Conservation (phyloP, 1,140 invertebrate species). For the Macrocentrus cingulum region DNA sequence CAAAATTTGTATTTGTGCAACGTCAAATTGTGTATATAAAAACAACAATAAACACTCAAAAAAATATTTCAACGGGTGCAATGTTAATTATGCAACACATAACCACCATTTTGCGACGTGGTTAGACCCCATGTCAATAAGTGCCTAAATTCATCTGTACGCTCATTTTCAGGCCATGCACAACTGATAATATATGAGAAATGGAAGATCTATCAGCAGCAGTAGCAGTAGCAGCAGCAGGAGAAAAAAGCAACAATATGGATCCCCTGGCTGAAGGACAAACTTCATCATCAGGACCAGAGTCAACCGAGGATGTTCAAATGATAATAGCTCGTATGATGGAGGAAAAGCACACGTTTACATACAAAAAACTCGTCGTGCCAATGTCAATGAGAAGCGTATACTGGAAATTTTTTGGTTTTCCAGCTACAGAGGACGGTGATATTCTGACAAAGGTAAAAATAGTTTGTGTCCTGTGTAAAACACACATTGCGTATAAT, state of each 20-base stretch:
- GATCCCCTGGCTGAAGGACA: too few relatives aligned
- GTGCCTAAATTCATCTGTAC: neutral
- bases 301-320: slow-evolving; percentile 47
- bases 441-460: slow-evolving; percentile 66
- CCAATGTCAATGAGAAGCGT: slow-evolving; percentile 65
- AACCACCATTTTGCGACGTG: slow-evolving; percentile 36
- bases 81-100: slow-evolving; percentile 31
- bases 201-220: neutral
- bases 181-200: neutral
- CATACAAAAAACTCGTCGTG: slow-evolving; percentile 58
- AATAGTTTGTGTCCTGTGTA: slow-evolving; percentile 66
- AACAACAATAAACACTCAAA: neutral
- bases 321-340: slow-evolving; percentile 52
- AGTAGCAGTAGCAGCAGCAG: too few relatives aligned
- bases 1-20: slow-evolving; percentile 39
- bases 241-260: too few relatives aligned
- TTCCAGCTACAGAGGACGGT: slow-evolving; percentile 65
- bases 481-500: slow-evolving; percentile 66
- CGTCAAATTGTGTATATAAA: too few relatives aligned
- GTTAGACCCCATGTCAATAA: slow-evolving; percentile 22
- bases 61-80: neutral
- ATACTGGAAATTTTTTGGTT: slow-evolving; percentile 70
- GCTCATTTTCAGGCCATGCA: neutral
- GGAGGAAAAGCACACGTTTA: slow-evolving; percentile 55
- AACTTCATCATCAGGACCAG: slow-evolving; percentile 19